These are phyloP conservation scores for Eriosoma lanigerum DNA, from an alignment of 1,140 invertebrate species.

Conservation along the genomic window DNA sequence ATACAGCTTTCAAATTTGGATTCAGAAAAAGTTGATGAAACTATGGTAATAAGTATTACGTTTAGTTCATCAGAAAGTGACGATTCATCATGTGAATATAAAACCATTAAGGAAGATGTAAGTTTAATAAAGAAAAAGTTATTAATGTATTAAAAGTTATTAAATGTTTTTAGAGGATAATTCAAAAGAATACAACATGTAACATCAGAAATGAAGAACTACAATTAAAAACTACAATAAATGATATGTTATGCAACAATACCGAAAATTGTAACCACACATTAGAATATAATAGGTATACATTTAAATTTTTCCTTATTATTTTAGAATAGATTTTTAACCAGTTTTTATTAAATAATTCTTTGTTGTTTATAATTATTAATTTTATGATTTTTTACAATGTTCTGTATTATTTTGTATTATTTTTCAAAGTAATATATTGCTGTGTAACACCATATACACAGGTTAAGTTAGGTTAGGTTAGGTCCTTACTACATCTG, in stretches of 20 bases:
- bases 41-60: constrained; percentile 32
- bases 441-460: neutral
- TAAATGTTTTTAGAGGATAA: neutral
- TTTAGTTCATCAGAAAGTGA: constrained; percentile 43
- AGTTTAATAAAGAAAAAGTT: neutral
- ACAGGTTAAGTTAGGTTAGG: too few relatives aligned
- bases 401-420: neutral
- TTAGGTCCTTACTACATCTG: too few relatives aligned
- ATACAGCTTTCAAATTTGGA: constrained; percentile 42
- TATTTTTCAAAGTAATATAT: neutral
- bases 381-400: neutral
- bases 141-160: neutral
- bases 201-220: neutral
- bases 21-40: constrained; percentile 39
- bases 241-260: neutral
- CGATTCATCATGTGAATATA: constrained; percentile 27
- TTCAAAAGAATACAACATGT: neutral
- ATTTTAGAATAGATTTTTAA: neutral
- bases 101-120: neutral
- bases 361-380: neutral
- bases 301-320: neutral
- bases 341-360: neutral
- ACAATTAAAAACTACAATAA: neutral
- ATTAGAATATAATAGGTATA: constrained; percentile 21
- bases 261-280: neutral